Percentiles rank a stretch among this genome's conserved stretches.
phyloP scores from a whole-genome alignment of 2,888 invertebrate species.

The Coelinius sp. region DNA sequence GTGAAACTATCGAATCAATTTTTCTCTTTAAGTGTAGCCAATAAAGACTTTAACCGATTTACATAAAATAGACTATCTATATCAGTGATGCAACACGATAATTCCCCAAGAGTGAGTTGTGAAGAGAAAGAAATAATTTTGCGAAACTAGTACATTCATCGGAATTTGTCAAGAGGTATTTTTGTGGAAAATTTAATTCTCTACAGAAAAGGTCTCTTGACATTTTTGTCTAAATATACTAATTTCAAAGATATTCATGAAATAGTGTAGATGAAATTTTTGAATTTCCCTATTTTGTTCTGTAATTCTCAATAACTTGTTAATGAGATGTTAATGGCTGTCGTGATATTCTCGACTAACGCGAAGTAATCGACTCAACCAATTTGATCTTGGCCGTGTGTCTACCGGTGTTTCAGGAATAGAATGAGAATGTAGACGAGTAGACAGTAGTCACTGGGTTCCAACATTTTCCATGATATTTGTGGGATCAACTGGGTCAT shows the following conservation, averaged over 20 bases:
- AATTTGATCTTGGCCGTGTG: conserved; percentile 29
- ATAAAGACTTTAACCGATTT: background rate
- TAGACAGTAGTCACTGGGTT: conserved; percentile 15
- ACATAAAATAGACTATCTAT: background rate
- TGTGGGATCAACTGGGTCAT: background rate
- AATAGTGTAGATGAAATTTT: too few relatives aligned
- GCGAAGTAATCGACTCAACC: background rate
- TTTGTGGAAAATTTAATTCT: too few relatives aligned
- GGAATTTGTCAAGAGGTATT: too few relatives aligned
- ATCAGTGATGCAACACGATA: background rate
- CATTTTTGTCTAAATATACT: too few relatives aligned
- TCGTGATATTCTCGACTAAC: background rate
- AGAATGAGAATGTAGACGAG: conserved; percentile 13
- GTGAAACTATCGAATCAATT: background rate
- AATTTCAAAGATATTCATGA: too few relatives aligned
- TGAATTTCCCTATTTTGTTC: background rate
- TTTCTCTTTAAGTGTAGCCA: too few relatives aligned
- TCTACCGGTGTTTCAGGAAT: conserved; percentile 7
- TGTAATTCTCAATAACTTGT: background rate
- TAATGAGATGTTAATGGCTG: background rate
- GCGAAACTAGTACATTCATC: too few relatives aligned
- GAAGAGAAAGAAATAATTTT: background rate
- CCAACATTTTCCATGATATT: conserved; percentile 6
- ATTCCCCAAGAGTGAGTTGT: background rate
- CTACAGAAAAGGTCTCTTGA: too few relatives aligned